These are phyloP conservation scores for Corydoras sp. DNA, from an alignment of 2,113 vertebrate species.

Conservation along the genomic window DNA sequence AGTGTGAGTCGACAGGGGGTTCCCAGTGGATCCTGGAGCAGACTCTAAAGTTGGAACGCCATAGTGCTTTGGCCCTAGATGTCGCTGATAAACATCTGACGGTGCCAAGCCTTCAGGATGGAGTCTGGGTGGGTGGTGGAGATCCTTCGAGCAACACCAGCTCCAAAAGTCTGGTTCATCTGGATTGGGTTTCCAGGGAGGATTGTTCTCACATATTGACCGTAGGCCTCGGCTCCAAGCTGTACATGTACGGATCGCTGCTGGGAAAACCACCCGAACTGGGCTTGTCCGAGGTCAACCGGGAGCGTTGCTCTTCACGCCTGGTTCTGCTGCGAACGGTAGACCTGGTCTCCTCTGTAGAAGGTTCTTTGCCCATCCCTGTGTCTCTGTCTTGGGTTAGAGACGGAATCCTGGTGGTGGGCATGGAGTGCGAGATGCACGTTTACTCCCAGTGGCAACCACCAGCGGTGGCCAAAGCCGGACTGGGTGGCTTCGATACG, in stretches of 20 bases:
- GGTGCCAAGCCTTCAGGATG: constrained; percentile 54
- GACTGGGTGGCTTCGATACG: constrained; percentile 40
- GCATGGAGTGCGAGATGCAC: constrained; percentile 99
- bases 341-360: constrained; percentile 87
- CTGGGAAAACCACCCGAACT: constrained; percentile 82
- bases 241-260: constrained; percentile 88
- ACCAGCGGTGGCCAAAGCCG: constrained; percentile 61
- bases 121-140: constrained; percentile 51
- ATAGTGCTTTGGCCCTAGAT: constrained; percentile 52
- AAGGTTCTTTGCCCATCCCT: constrained; percentile 84
- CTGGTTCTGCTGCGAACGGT: constrained; percentile 84
- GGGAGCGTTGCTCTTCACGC: constrained; percentile 65
- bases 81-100: constrained; percentile 59
- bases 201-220: constrained; percentile 94
- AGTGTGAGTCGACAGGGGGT: constrained; percentile 95
- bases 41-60: constrained; percentile 76
- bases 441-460: constrained; percentile 98
- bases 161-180: constrained; percentile 75
- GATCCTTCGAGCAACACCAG: constrained; percentile 48
- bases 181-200: constrained; percentile 97
- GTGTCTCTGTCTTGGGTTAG: constrained; percentile 95
- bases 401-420: constrained; percentile 93
- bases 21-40: constrained; percentile 93
- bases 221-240: constrained; percentile 87
- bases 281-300: constrained; percentile 66